Base-by-base conservation (phyloP, 2,113 vertebrate genomes). In the Varanus salvator region DNA sequence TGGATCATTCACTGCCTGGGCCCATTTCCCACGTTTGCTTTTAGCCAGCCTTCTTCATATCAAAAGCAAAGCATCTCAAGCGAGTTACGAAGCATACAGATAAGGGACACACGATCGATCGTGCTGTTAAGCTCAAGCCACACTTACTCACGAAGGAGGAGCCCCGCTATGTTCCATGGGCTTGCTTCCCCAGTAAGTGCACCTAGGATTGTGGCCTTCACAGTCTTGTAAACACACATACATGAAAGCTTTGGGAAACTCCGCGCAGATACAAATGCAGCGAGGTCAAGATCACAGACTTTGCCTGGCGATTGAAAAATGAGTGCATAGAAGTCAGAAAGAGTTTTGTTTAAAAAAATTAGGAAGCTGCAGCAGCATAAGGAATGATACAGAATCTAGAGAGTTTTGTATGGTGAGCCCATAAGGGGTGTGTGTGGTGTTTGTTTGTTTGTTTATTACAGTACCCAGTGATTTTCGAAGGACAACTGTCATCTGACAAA, bases 171-270 rank as follows among this genome's bases (percentile, higher is more conserved):
- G 72, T 80, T 50, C 77, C 11, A 27, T 14, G n/a, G 54, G n/a
- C 2, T 31, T 60, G 23, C 1, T 14, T 60, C 17, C n/a, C 7
- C 29, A 34, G 5, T 21, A 82, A 38, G 54, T 82, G 17, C 23
- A 17, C 27, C 48, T 25, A 23, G 80, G 31, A 66, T 25, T 38
- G 38, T 4, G 11, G 21, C 64, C 17, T 84, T 8, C 19, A 3
- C n/a, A 29, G 31, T 69, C 27, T 50, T 48, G 38, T 12, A 34
- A 5, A 68, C 0, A 31, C 80, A 91, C 91, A 60, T 77, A 87
- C 4, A 50, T 82, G 64, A 91, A 90, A 2, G 0, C 3, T 0
- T 0, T 66, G 34, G 52, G 69, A 91, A 96, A 93, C 95, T 93
- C 84, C 93, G 90, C 80, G 17, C 6, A 75, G 76, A 9, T 83